Conservation (phyloP, 1,140 invertebrate species). For the Maniola jurtina region DNA sequence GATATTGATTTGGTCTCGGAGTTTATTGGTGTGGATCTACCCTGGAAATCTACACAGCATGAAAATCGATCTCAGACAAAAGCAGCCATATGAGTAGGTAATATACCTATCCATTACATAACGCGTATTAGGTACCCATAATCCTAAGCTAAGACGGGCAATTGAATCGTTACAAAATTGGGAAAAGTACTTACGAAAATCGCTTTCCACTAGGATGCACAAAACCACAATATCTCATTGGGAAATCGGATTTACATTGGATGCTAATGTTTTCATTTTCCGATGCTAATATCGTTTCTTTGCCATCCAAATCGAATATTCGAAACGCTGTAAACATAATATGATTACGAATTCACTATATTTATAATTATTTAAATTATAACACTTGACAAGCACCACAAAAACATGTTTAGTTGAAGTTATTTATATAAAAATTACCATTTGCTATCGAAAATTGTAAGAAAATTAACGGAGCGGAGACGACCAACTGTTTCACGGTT, state of each 20-base stretch:
- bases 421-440: slow-evolving; percentile 27
- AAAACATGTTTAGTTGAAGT: background rate
- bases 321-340: slow-evolving; percentile 50
- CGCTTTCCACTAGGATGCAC: slow-evolving; percentile 57
- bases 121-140: background rate
- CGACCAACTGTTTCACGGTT: slow-evolving; percentile 3
- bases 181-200: slow-evolving; percentile 60
- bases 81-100: no score
- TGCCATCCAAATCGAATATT: slow-evolving; percentile 49
- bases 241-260: slow-evolving; percentile 56
- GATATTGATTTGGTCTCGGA: no score
- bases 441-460: slow-evolving; percentile 18
- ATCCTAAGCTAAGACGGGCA: background rate
- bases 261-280: slow-evolving; percentile 59
- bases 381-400: background rate
- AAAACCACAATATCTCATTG: slow-evolving; percentile 67
- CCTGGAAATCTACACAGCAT: no score
- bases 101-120: background rate
- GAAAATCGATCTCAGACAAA: no score
- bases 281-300: slow-evolving; percentile 57
- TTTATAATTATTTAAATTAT: no score
- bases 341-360: background rate
- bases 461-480: slow-evolving; percentile 17
- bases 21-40: no score
- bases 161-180: background rate